These are phyloP conservation scores for Hepsetus odoe DNA, from an alignment of 2,113 vertebrate species.

Conservation along the genomic window DNA sequence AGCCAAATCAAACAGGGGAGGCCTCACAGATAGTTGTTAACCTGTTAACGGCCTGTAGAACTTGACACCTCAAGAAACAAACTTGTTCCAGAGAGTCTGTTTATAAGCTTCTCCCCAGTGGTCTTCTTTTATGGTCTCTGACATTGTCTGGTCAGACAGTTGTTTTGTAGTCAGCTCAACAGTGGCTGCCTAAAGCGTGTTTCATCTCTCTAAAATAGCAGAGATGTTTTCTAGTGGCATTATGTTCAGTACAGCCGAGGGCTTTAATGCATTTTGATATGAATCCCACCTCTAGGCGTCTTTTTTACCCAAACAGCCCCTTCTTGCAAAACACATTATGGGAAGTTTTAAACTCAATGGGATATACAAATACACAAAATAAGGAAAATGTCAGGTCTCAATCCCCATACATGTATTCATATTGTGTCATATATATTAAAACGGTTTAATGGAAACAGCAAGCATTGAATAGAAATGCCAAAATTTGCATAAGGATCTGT, in stretches of 20 bases:
- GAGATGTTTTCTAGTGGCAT: background rate
- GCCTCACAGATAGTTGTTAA: conserved; percentile 71
- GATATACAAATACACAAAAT: background rate
- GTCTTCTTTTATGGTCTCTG: conserved; percentile 41
- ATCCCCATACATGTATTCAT: background rate
- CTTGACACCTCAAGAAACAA: conserved; percentile 74
- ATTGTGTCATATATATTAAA: background rate
- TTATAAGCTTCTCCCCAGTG: conserved; percentile 59
- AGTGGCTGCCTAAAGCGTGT: background rate
- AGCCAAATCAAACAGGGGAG: conserved; percentile 73
- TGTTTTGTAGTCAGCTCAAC: conserved; percentile 30
- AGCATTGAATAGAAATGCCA: background rate
- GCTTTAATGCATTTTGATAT: background rate
- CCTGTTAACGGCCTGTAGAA: conserved; percentile 62
- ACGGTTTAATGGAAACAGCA: background rate
- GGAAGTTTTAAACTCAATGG: background rate
- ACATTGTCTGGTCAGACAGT: conserved; percentile 13
- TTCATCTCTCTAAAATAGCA: background rate
- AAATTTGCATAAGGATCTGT: too few relatives aligned
- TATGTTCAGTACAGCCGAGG: background rate
- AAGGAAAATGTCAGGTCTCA: background rate
- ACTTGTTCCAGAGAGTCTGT: conserved; percentile 72
- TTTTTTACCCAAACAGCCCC: background rate
- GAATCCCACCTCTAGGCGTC: background rate
- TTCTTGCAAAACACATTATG: background rate